Conservation (phyloP, 2,113 vertebrate genomes). For the Labrus mixtus region DNA sequence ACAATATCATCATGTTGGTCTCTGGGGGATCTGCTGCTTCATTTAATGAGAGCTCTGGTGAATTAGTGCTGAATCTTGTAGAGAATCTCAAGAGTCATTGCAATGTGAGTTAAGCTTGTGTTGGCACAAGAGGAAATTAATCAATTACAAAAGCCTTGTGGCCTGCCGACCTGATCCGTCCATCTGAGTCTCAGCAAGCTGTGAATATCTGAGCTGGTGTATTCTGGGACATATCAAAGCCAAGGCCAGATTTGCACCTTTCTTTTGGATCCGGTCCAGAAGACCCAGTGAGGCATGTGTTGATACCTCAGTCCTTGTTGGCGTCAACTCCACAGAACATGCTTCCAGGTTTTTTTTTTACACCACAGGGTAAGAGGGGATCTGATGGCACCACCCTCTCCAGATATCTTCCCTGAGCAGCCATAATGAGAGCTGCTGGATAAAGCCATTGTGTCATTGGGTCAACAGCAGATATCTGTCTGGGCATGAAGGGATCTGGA, state of each 20-base stretch:
- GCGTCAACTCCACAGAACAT: conserved; percentile 63
- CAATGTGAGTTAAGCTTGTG: conserved; percentile 12
- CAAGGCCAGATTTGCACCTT: conserved; percentile 51
- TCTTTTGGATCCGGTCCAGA: conserved; percentile 56
- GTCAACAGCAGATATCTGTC: conserved; percentile 67
- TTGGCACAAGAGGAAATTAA: conserved; percentile 23
- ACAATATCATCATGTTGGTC: conserved; percentile 17
- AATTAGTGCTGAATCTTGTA: conserved; percentile 24
- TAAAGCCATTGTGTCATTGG: conserved; percentile 71
- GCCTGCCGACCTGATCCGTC: conserved; percentile 34
- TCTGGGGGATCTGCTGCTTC: conserved; percentile 10
- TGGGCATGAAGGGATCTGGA: conserved; percentile 60
- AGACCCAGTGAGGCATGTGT: conserved; percentile 35
- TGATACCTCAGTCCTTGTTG: conserved; percentile 4
- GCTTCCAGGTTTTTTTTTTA: conserved; percentile 50
- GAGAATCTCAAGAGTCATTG: conserved; percentile 9
- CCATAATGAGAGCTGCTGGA: conserved; percentile 33
- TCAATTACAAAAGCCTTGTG: conserved; percentile 23
- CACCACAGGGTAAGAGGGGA: conserved; percentile 55
- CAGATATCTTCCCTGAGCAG: conserved; percentile 43
- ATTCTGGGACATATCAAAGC: conserved; percentile 42
- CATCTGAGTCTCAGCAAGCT: conserved; percentile 35
- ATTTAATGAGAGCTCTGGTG: conserved; percentile 28
- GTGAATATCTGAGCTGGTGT: conserved; percentile 57
- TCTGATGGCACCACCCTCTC: conserved; percentile 45